Percentiles rank a stretch among this genome's conserved stretches.
Conservation (phyloP, 1,140 invertebrate species). For the Eriosoma lanigerum region DNA sequence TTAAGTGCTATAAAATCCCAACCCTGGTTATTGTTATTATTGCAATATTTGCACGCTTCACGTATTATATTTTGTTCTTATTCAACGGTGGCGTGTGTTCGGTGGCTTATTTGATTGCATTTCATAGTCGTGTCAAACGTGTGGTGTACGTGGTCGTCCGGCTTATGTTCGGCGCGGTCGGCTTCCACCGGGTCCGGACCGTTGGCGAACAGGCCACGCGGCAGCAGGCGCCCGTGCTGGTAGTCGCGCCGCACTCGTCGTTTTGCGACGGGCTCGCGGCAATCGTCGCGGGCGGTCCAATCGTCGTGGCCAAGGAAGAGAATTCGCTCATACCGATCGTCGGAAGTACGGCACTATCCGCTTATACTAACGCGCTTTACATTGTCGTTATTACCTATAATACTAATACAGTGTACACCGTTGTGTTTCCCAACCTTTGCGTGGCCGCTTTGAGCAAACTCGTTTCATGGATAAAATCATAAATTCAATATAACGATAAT, state of each 20-base stretch:
- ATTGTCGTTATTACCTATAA: neutral
- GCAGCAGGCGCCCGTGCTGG: conserved; percentile 79
- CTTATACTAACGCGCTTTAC: neutral
- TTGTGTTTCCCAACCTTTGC: too few species aligned
- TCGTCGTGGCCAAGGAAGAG: conserved; percentile 84
- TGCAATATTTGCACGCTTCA: too few species aligned
- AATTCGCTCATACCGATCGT: conserved; percentile 77
- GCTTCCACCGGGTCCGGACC: conserved; percentile 74
- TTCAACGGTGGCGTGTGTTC: too few species aligned
- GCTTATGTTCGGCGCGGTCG: conserved; percentile 74
- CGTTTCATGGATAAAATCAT: too few species aligned
- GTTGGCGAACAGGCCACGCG: conserved; percentile 68
- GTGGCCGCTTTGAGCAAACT: too few species aligned
- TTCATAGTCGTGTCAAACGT: conserved; percentile 13
- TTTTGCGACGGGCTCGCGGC: conserved; percentile 86
- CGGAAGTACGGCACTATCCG: conserved; percentile 71
- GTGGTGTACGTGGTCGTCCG: conserved; percentile 66
- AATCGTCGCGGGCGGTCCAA: conserved; percentile 76
- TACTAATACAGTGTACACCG: too few species aligned
- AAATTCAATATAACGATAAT: too few species aligned
- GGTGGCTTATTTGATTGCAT: conserved; percentile 7
- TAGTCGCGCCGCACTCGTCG: conserved; percentile 86
- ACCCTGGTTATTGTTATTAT: too few species aligned
- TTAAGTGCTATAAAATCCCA: too few species aligned
- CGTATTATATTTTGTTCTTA: too few species aligned